Evolutionary conservation across 2,113 vertebrate species (phyloP).

Genomic region (Sterrhoptilus dennistouni): DNA sequence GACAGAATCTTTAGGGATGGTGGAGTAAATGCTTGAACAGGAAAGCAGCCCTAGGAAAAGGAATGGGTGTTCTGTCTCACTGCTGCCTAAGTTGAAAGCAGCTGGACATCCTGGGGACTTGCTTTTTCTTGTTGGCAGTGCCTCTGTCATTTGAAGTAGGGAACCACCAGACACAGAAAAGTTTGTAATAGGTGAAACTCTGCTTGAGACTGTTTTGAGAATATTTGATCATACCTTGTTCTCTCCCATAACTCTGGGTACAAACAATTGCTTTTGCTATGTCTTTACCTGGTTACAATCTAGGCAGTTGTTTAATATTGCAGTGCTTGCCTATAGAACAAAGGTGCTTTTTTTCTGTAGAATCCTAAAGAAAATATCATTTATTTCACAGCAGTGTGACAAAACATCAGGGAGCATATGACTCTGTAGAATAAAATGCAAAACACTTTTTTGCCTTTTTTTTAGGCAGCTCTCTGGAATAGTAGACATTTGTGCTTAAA

Average conservation of each 20-base stretch:
- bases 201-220: not conserved
- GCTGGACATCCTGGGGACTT: not conserved
- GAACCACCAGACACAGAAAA: not conserved
- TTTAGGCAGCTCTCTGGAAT: slow-evolving; percentile 30
- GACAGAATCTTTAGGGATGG: not conserved
- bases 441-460: not conserved
- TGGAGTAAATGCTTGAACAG: not conserved
- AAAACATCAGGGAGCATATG: not conserved
- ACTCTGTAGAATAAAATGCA: slow-evolving; percentile 44
- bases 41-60: not conserved
- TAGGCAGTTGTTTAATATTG: not conserved
- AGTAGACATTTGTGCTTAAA: slow-evolving; percentile 30
- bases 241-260: not conserved
- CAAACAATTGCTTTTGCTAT: not conserved
- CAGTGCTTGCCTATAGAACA: not conserved
- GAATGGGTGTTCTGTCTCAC: not conserved
- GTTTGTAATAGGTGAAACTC: not conserved
- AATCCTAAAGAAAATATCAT: slow-evolving; percentile 44
- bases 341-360: slow-evolving; percentile 9
- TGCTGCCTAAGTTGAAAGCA: not conserved
- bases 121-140: not conserved
- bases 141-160: not conserved
- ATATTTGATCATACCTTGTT: not conserved
- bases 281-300: not conserved
- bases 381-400: slow-evolving; percentile 52